Percentiles rank a stretch among this genome's conserved stretches.
These are phyloP conservation scores for Camelus bactrianus DNA, from an alignment of 2,113 vertebrate species.

Conservation along the genomic window DNA sequence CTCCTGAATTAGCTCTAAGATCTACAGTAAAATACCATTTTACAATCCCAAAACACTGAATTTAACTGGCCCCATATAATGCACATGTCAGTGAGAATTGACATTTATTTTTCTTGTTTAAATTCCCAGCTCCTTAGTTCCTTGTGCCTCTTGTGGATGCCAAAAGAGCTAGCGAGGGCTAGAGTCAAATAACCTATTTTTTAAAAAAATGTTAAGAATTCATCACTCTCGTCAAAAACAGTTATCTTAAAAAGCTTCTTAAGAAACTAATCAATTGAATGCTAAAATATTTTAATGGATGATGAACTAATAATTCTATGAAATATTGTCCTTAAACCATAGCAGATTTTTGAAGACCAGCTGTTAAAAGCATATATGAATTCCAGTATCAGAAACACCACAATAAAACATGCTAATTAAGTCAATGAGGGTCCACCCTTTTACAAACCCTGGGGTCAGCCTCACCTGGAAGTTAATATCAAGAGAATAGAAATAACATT, in stretches of 20 bases:
- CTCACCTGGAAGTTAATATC: conserved; percentile 11
- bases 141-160: conserved; percentile 50
- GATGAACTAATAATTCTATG: background rate
- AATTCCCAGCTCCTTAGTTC: background rate
- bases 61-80: background rate
- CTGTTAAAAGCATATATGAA: conserved; percentile 20
- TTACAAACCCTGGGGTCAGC: background rate
- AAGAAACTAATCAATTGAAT: conserved; percentile 23
- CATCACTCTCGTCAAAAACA: conserved; percentile 39
- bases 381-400: conserved; percentile 20
- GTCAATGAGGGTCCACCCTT: conserved; percentile 57
- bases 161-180: conserved; percentile 14
- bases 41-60: background rate
- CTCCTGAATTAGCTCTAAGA: background rate
- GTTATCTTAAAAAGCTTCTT: conserved; percentile 45
- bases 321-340: conserved; percentile 35
- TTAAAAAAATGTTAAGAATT: background rate
- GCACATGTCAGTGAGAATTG: background rate
- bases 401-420: conserved; percentile 56
- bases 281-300: conserved; percentile 42
- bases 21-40: conserved; percentile 3
- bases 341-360: conserved; percentile 16
- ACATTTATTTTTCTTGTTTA: conserved; percentile 27
- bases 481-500: conserved; percentile 31
- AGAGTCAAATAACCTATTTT: background rate